Evolutionary conservation across 2,888 invertebrate species (phyloP).

Genomic region (Ophonus ardosiacus): DNA sequence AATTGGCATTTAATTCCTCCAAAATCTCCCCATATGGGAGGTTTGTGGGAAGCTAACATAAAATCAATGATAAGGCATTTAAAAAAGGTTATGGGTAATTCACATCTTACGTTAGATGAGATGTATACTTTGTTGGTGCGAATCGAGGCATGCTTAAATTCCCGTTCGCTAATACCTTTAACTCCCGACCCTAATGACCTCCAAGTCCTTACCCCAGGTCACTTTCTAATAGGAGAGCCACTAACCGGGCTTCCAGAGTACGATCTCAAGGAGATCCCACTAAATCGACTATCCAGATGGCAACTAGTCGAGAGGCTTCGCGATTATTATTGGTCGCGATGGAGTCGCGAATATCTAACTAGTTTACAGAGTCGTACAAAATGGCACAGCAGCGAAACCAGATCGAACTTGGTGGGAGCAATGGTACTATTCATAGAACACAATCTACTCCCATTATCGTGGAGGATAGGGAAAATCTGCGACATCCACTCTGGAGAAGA

Average conservation of each 20-base stretch:
- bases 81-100: background rate
- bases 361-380: background rate
- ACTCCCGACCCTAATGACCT: background rate
- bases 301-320: background rate
- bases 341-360: background rate
- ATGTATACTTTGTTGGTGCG: no score
- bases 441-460: background rate
- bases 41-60: background rate
- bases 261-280: background rate
- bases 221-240: background rate
- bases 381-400: background rate
- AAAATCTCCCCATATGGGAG: background rate
- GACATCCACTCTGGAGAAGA: background rate
- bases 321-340: background rate
- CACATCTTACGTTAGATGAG: background rate
- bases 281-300: no score
- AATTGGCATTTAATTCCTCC: no score
- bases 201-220: background rate
- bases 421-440: no score
- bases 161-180: background rate
- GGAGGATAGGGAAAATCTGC: background rate
- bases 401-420: no score
- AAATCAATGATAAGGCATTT: background rate
- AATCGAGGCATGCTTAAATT: no score
- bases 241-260: no score